phyloP scores from a whole-genome alignment of 2,888 invertebrate species.

The Orthosia cruda region DNA sequence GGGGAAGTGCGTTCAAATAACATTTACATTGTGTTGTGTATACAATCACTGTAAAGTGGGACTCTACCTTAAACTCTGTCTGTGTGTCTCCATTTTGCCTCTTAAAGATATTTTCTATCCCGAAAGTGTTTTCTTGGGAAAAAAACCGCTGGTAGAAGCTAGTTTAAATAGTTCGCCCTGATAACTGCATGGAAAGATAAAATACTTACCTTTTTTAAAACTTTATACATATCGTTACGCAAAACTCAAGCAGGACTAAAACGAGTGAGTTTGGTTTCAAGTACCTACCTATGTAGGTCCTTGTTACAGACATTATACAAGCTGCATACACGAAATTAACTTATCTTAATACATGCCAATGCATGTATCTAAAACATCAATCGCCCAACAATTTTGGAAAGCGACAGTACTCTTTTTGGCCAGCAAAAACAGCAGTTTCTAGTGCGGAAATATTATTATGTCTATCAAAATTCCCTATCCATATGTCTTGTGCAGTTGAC shows the following conservation, averaged over 20 bases:
- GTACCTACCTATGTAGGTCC: no score
- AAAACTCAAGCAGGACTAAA: no score
- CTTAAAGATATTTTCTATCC: no score
- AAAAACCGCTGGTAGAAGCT: no score
- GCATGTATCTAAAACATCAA: neutral
- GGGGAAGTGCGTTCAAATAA: neutral
- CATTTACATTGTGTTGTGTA: neutral
- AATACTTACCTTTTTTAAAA: no score
- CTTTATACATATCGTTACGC: no score
- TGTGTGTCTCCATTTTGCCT: no score
- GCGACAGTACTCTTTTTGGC: slow-evolving; percentile 32
- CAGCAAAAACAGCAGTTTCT: slow-evolving; percentile 34
- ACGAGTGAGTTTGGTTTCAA: no score
- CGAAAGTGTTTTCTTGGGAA: no score
- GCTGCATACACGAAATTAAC: neutral
- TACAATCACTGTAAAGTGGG: neutral
- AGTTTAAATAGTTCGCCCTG: no score
- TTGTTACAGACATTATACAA: neutral
- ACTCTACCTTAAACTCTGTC: no score
- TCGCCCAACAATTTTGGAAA: slow-evolving; percentile 28
- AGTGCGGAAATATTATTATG: slow-evolving; percentile 59
- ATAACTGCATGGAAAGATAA: no score
- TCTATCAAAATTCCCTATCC: slow-evolving; percentile 42
- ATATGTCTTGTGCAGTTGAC: slow-evolving; percentile 33
- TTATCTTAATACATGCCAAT: neutral